Conservation (phyloP, 2,797 vertebrate species). For the Amniataba percoides region DNA sequence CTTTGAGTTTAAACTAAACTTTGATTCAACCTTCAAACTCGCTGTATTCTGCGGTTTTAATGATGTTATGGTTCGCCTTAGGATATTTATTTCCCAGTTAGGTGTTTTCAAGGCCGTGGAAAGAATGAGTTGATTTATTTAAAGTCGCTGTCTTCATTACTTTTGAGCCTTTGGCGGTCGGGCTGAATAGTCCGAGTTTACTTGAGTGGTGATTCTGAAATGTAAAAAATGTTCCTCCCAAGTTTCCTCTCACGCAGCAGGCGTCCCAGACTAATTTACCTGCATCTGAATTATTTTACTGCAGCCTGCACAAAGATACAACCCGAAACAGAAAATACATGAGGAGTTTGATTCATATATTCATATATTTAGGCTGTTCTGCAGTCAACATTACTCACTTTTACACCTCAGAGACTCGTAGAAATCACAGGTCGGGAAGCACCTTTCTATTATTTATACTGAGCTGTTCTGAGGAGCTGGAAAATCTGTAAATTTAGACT, state of each 20-base stretch:
- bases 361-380: neutral
- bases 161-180: neutral
- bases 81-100: neutral
- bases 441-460: too few species aligned
- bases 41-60: neutral
- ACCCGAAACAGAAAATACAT: neutral
- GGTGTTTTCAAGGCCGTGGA: neutral
- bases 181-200: neutral
- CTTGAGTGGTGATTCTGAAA: constrained; percentile 5
- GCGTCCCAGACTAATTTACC: neutral
- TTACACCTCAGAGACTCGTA: neutral
- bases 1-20: too few species aligned
- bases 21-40: neutral
- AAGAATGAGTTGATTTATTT: constrained; percentile 17
- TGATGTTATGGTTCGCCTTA: neutral
- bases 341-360: neutral
- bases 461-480: neutral
- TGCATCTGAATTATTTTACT: neutral
- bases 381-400: neutral
- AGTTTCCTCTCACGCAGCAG: neutral
- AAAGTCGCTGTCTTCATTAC: constrained; percentile 17
- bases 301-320: neutral
- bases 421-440: neutral
- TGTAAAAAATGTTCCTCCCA: neutral
- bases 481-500: neutral